Base-by-base conservation (phyloP, 2,888 invertebrate species). In the Dynastes tityus region DNA sequence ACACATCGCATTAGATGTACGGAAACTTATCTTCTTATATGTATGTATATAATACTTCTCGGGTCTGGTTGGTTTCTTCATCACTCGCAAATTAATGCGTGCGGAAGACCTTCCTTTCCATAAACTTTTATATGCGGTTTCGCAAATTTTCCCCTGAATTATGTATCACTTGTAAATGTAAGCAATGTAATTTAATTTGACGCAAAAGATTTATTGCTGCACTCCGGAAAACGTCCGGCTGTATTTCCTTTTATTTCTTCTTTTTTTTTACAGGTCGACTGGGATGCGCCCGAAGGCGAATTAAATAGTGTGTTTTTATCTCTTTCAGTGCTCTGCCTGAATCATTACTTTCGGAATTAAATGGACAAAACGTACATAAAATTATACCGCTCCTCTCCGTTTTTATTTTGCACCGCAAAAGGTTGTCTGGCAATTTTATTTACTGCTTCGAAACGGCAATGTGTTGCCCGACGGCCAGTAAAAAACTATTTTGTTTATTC, bases 111-210 rank as follows among this genome's bases (percentile, higher is more conserved):
- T 63, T 27, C 27, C 32, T 63, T 67, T 45, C 49, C 45, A 49
- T 27, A 67, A 40, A 67, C 45, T 67, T 67, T 67, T 67, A 67
- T 67, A 13, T 67, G 45, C 27, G 51, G 73, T 45, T 74, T 13
- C 45, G 45, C 27, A 61, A 74, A 74, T 74, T 74, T 71, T 64
- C 73, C 63, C 22, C 32, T 77, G 77, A 77, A 77, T 77, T 77
- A 77, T 71, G 77, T 64, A 77, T 70, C 70, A 77, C 68, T 68
- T 77, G 67, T 63, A 67, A 77, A 77, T 77, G 71, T 61, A 77
- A 61, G 29, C 63, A 40, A 71, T 45, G 29, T 77, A 77, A 77
- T 77, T 77, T 77, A 77, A 77, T 76, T 76, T 58, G 76, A 65
- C 65, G n/a, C 40, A 49, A 74, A 74, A 40, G 73, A 74, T 74